Base-by-base conservation (phyloP, 2,888 invertebrate species). In the Drosophila picticornis region DNA sequence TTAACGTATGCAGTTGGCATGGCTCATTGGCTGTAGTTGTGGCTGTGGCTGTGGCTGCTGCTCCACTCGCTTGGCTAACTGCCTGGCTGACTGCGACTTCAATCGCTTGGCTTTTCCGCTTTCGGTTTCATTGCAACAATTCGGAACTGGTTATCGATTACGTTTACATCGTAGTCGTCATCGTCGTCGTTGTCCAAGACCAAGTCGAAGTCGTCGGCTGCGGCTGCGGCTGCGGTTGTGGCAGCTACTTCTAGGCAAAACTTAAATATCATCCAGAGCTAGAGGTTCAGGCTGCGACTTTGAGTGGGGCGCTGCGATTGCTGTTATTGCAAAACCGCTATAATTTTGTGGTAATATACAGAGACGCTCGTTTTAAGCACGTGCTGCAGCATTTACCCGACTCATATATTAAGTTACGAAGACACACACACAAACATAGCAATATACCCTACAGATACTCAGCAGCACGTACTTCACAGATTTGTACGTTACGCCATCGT, bases 61-160 rank as follows among this genome's bases (percentile, higher is more conserved):
- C 71, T 71, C 72, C 67, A 73, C 55, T 75, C 81, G 75, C 74
- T 69, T 70, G 59, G 75, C 72, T 68, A 64, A 72, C 62, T 69
- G 67, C 56, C 70, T 71, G 66, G 79, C 76, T 80, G 73, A 70
- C 56, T n/a, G 25, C 72, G 68, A 52, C 78, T 65, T 78, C 78
- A 73, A 77, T 83, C 75, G 75, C 80, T 83, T 83, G 80, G 86
- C 80, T 85, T 87, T 87, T 88, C 84, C 89, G 90, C 90, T 90
- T 90, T 90, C 90, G 81, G 88, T 90, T 90, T 90, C 90, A 90
- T 88, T 90, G 88, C 84, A 85, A 87, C 88, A 88, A 87, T 88
- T 80, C 84, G 81, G 81, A 90, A 90, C 90, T 90, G 88, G 89
- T 90, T 90, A 90, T 88, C 89, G 90, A 89, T 90, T 87, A 88